Evolutionary conservation across 23 tunicate genomes (phyloP).

Genomic region (Aplidium turbinatum): DNA sequence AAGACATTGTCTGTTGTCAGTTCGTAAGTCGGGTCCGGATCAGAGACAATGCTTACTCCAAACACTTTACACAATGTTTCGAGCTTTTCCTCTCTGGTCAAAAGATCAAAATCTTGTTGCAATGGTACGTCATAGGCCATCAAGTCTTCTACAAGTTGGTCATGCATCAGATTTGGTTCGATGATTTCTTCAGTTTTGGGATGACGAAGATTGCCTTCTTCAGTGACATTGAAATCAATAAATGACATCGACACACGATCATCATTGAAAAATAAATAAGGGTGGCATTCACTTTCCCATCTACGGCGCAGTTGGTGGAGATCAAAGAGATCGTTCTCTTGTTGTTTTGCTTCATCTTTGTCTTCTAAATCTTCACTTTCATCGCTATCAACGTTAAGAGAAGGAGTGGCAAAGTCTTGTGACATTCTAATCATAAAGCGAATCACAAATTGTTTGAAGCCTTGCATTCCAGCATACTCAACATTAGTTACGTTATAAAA

Average conservation of each 20-base stretch:
- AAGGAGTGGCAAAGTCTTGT: conserved; percentile 51
- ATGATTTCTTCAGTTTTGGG: conserved; percentile 23
- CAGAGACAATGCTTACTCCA: conserved; percentile 17
- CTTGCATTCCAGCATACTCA: conserved; percentile 12
- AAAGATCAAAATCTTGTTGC: conserved; percentile 27
- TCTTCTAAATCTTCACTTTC: not conserved
- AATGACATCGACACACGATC: conserved; percentile 60
- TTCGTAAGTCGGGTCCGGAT: conserved; percentile 69
- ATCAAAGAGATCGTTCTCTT: conserved; percentile 29
- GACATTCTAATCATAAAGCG: conserved; percentile 70
- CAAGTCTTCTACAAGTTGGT: conserved; percentile 19
- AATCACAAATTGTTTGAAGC: conserved; percentile 50
- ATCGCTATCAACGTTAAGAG: not conserved
- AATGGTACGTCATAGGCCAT: conserved; percentile 7
- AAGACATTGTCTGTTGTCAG: conserved; percentile 70
- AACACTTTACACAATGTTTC: conserved; percentile 36
- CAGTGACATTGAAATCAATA: conserved; percentile 43
- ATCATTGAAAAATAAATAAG: conserved; percentile 60
- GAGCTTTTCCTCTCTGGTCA: conserved; percentile 38
- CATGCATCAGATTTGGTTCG: conserved; percentile 11
- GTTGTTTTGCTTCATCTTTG: not conserved
- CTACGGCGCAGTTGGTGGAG: conserved; percentile 47
- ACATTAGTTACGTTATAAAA: conserved; percentile 20
- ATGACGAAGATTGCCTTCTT: conserved; percentile 42
- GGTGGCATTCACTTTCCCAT: conserved; percentile 63